Percentiles rank a stretch among this genome's conserved stretches.
Conservation (phyloP, 1,140 invertebrate species). For the Lucilia sericata region DNA sequence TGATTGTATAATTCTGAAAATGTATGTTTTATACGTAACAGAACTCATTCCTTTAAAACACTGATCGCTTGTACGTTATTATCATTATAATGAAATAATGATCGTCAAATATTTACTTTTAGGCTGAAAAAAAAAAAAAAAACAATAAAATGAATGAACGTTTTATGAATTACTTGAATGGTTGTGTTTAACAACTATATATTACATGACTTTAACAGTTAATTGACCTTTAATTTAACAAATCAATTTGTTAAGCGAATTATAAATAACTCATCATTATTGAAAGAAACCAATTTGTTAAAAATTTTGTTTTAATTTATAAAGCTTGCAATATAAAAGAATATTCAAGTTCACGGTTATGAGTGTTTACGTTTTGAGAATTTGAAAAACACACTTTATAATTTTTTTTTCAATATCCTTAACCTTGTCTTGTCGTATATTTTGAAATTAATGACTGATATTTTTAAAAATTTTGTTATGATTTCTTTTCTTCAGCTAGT, state of each 20-base stretch:
- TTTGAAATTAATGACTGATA: neutral
- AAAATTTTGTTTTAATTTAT: neutral
- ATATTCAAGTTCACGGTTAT: constrained; percentile 9
- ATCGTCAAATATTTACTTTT: neutral
- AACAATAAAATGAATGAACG: neutral
- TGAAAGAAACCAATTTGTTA: neutral
- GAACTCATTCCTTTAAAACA: neutral
- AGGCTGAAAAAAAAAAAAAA: too few species aligned
- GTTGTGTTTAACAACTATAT: neutral
- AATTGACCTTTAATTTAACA: constrained; percentile 6
- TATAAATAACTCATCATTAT: neutral
- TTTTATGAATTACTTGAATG: neutral
- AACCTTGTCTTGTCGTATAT: neutral
- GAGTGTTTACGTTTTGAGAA: neutral
- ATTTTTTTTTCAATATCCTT: neutral
- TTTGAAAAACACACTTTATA: neutral
- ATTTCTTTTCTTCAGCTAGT: neutral
- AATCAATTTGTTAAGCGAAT: neutral
- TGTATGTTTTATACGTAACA: neutral
- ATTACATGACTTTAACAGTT: constrained; percentile 1
- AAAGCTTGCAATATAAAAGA: neutral
- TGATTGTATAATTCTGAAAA: too few species aligned
- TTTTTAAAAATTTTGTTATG: neutral
- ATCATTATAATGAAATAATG: constrained; percentile 14
- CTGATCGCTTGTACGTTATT: neutral